phyloP scores from a whole-genome alignment of 2,797 vertebrate species.

The Enteromius trimaculatus region DNA sequence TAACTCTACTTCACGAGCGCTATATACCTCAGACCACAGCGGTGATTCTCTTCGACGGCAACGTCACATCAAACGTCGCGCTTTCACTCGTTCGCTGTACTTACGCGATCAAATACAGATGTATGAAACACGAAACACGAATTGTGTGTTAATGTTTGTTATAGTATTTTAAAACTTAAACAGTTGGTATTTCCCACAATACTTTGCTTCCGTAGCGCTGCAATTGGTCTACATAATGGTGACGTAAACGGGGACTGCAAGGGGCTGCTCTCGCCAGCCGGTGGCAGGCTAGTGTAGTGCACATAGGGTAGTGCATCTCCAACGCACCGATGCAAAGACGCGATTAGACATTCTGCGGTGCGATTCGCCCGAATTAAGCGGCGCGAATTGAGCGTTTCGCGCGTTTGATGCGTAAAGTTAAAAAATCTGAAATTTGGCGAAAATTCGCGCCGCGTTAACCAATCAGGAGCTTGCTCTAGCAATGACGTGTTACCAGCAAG shows the following conservation, averaged over 20 bases:
- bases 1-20: rapidly evolving
- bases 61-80: rapidly evolving
- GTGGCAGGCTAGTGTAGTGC: too few relatives aligned
- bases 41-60: rapidly evolving
- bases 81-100: rapidly evolving
- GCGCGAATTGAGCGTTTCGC: too few relatives aligned
- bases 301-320: too few relatives aligned
- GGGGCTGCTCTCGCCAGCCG: too few relatives aligned
- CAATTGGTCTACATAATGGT: conserved; percentile 33
- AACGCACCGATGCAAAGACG: too few relatives aligned
- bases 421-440: too few relatives aligned
- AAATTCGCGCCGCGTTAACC: too few relatives aligned
- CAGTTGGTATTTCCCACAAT: conserved; percentile 34
- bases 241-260: neutral
- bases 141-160: neutral
- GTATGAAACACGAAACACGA: rapidly evolving
- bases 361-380: too few relatives aligned
- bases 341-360: too few relatives aligned
- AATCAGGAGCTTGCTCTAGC: too few relatives aligned
- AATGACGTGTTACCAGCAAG: too few relatives aligned
- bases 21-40: rapidly evolving
- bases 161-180: neutral
- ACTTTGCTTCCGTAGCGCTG: conserved; percentile 14
- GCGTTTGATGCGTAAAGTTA: too few relatives aligned
- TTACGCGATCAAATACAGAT: neutral